Percentiles rank a stretch among this genome's conserved stretches.
These are phyloP conservation scores for Anhinga rufa DNA, from an alignment of 2,113 vertebrate genomes.

Conservation along the genomic window DNA sequence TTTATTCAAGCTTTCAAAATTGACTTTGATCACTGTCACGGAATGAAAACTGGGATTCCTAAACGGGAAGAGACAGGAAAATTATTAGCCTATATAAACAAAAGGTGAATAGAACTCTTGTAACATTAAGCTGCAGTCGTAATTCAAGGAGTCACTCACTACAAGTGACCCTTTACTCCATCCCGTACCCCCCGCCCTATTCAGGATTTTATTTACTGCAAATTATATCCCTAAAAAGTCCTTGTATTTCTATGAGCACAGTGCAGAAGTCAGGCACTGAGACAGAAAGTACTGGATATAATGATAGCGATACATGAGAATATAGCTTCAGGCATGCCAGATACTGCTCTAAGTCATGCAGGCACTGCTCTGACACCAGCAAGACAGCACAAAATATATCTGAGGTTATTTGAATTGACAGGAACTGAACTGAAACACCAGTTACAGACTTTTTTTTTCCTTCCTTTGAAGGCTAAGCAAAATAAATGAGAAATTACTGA, in stretches of 20 bases:
- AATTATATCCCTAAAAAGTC: not conserved
- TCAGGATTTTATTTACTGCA: not conserved
- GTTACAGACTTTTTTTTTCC: not conserved
- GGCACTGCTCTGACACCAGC: not conserved
- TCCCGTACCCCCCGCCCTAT: fast-evolving
- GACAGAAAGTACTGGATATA: not conserved
- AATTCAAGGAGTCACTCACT: not conserved
- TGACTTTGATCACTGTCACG: not conserved
- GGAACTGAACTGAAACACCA: not conserved
- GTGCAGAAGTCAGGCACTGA: not conserved
- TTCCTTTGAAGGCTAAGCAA: not conserved
- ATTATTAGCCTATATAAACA: not conserved
- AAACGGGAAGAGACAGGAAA: not conserved
- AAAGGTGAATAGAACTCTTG: not conserved
- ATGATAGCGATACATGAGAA: not conserved
- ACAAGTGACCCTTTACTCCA: not conserved
- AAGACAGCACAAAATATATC: not conserved
- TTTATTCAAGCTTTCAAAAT: not conserved
- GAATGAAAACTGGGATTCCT: not conserved
- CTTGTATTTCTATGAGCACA: not conserved
- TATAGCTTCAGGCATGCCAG: not conserved
- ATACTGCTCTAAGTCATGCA: not conserved
- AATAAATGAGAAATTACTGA: not conserved
- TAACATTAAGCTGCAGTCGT: not conserved
- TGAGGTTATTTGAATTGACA: not conserved